Percentiles rank a stretch among this genome's conserved stretches.
Conservation (phyloP, 2,888 invertebrate genomes). For the Trissolcus brochymenae region DNA sequence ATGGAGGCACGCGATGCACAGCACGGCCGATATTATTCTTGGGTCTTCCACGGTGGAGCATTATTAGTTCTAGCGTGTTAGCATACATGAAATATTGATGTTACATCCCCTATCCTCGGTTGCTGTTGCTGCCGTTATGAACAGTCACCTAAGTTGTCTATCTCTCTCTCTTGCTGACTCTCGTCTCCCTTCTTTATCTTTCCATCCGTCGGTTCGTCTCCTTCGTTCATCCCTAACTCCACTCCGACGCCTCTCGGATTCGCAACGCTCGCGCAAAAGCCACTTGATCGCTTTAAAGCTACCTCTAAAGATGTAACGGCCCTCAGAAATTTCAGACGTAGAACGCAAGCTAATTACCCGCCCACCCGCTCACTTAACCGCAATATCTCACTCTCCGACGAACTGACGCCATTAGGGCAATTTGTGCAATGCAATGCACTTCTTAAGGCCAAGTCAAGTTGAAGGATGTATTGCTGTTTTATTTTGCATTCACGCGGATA, state of each 20-base stretch:
- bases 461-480: constrained; percentile 44
- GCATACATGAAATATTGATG: constrained; percentile 77
- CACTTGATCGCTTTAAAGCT: constrained; percentile 66
- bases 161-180: constrained; percentile 15
- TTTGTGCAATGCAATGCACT: constrained; percentile 28
- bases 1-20: constrained; percentile 24
- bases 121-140: constrained; percentile 50
- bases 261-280: constrained; percentile 43
- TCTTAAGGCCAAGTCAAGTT: constrained; percentile 19
- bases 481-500: constrained; percentile 23
- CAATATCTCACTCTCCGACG: constrained; percentile 47
- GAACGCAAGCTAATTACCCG: constrained; percentile 56
- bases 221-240: constrained; percentile 26
- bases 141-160: constrained; percentile 41
- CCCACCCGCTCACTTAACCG: constrained; percentile 51
- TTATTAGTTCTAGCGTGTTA: constrained; percentile 76
- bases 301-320: constrained; percentile 65
- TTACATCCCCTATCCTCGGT: constrained; percentile 65
- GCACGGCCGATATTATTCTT: constrained; percentile 73
- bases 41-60: constrained; percentile 73
- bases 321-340: constrained; percentile 59
- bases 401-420: constrained; percentile 44
- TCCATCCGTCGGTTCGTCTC: constrained; percentile 27
- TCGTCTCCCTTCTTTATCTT: constrained; percentile 29
- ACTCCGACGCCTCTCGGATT: constrained; percentile 44